A percentile compares a stretch with the other conserved stretches of the same genome.
Conservation (phyloP, 2,797 vertebrate species). For the Pseudochromis fuscus region DNA sequence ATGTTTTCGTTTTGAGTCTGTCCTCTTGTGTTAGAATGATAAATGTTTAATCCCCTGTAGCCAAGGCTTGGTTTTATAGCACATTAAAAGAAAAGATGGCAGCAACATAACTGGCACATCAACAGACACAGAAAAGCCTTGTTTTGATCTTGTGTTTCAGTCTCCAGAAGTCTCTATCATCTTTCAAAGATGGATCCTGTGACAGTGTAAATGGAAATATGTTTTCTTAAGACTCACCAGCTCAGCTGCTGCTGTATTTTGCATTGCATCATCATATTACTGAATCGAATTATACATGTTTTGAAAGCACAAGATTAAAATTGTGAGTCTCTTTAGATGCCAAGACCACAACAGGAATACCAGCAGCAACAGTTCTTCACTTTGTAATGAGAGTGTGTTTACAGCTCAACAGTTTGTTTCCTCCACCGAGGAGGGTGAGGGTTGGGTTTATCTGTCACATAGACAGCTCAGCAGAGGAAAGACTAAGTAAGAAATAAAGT, state of each 20-base stretch:
- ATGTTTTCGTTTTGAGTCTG: conserved; percentile 35
- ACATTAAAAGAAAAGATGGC: conserved; percentile 23
- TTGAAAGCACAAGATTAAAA: background rate
- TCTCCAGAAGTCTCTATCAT: background rate
- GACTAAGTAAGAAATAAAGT: too few species aligned
- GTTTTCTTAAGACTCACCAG: too few species aligned
- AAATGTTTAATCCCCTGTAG: conserved; percentile 35
- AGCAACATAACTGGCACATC: conserved; percentile 10
- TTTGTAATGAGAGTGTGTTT: background rate
- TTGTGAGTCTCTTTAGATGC: too few species aligned
- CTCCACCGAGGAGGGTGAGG: too few species aligned
- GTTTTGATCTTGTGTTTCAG: conserved; percentile 21
- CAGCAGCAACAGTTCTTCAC: background rate
- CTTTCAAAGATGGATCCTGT: background rate
- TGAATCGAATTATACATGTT: background rate
- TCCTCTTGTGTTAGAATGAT: conserved; percentile 33
- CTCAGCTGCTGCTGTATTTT: background rate
- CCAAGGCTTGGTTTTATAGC: conserved; percentile 5
- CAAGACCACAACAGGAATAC: background rate
- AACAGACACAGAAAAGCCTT: background rate
- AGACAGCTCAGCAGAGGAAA: too few species aligned
- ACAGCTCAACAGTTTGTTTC: too few species aligned
- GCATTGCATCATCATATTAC: background rate
- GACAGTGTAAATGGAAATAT: too few species aligned
- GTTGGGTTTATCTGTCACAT: too few species aligned